Percentiles rank a stretch among this genome's conserved stretches.
Conservation (phyloP, 2,797 vertebrate genomes). For the Oceanodroma leucorhoa region DNA sequence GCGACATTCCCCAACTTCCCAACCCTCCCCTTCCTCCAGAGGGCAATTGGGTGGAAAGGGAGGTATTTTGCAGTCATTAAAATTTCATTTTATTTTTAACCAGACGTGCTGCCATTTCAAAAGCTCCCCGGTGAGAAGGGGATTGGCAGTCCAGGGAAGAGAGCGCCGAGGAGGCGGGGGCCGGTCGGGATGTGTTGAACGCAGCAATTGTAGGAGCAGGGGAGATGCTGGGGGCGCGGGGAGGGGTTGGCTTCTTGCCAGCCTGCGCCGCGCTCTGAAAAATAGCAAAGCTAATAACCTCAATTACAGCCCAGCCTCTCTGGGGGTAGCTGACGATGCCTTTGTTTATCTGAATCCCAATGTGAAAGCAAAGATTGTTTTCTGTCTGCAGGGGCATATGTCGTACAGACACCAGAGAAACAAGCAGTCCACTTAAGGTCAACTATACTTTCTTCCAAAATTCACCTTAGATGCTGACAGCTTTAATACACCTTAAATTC, state of each 20-base stretch:
- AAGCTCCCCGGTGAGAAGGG: constrained; percentile 50
- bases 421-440: neutral
- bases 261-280: neutral
- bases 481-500: neutral
- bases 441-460: neutral
- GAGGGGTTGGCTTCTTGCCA: constrained; percentile 33
- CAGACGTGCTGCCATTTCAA: constrained; percentile 20
- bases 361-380: constrained; percentile 25
- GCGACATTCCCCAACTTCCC: neutral
- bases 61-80: constrained; percentile 62
- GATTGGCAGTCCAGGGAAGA: constrained; percentile 17
- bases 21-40: neutral
- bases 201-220: neutral
- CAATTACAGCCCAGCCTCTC: constrained; percentile 62
- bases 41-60: neutral
- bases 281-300: constrained; percentile 64
- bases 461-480: neutral
- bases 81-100: constrained; percentile 72
- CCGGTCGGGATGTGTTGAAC: neutral
- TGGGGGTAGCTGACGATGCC: neutral
- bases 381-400: neutral
- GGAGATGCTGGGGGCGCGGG: neutral
- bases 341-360: constrained; percentile 50
- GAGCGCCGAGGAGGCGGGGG: neutral
- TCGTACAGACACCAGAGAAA: neutral